A percentile compares a stretch with the other conserved stretches of the same genome.
phyloP scores from a whole-genome alignment of 2,888 invertebrate genomes.

The Lasioglossum malachurum region DNA sequence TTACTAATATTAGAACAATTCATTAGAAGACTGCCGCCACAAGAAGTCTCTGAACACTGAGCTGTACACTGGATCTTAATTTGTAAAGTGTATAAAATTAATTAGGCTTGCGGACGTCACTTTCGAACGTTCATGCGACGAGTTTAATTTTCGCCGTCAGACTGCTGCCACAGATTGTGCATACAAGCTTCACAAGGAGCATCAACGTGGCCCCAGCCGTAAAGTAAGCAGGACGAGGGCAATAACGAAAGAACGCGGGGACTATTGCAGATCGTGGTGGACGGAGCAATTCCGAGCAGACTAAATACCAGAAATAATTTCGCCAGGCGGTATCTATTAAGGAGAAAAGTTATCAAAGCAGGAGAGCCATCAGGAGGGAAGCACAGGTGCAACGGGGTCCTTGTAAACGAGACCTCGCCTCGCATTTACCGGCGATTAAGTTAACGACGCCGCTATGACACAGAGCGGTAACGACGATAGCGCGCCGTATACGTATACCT shows the following conservation, averaged over 20 bases:
- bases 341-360: background rate
- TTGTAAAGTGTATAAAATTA: too few species aligned
- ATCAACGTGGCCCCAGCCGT: background rate
- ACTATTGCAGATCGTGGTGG: background rate
- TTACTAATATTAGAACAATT: too few species aligned
- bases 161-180: too few species aligned
- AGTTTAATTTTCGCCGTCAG: too few species aligned
- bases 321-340: background rate
- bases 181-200: too few species aligned
- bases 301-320: background rate
- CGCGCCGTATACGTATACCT: background rate
- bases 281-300: background rate
- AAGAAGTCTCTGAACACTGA: too few species aligned
- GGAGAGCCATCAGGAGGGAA: background rate
- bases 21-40: too few species aligned
- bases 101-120: too few species aligned
- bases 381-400: constrained; percentile 56
- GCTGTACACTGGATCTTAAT: too few species aligned
- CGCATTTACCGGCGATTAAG: constrained; percentile 62
- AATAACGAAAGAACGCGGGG: background rate
- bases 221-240: background rate
- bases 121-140: too few species aligned
- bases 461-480: constrained; percentile 49
- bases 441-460: constrained; percentile 58
- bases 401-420: constrained; percentile 47